phyloP scores from a whole-genome alignment of 2,888 invertebrate genomes.

The Latheticus oryzae region DNA sequence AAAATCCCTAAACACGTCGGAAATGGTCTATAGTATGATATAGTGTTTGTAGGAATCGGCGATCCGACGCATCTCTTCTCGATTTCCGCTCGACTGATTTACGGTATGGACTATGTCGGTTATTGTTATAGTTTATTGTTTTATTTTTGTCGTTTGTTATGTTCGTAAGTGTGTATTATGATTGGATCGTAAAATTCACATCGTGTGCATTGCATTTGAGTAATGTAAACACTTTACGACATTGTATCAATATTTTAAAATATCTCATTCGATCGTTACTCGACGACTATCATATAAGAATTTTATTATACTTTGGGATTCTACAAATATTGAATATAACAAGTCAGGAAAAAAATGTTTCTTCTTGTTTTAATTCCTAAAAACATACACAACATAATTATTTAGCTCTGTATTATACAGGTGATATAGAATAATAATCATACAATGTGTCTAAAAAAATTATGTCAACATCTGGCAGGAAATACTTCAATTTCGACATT shows the following conservation, averaged over 20 bases:
- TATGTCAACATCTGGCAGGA: too few species aligned
- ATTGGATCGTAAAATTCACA: slow-evolving; percentile 58
- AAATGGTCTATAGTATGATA: slow-evolving; percentile 42
- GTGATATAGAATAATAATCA: too few species aligned
- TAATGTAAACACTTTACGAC: slow-evolving; percentile 53
- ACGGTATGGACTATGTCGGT: slow-evolving; percentile 46
- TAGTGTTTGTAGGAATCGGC: slow-evolving; percentile 38
- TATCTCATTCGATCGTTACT: slow-evolving; percentile 32
- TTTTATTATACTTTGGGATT: too few species aligned
- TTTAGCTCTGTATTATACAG: too few species aligned
- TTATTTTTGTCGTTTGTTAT: slow-evolving; percentile 57
- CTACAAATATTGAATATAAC: too few species aligned
- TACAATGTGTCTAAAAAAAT: too few species aligned
- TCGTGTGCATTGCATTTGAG: slow-evolving; percentile 55
- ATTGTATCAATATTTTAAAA: slow-evolving; percentile 51
- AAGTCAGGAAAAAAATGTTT: too few species aligned
- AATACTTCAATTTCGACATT: too few species aligned
- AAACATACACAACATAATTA: too few species aligned
- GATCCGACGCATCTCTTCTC: slow-evolving; percentile 42
- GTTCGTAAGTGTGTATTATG: slow-evolving; percentile 56
- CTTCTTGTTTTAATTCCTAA: too few species aligned
- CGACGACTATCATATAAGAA: slow-evolving; percentile 25
- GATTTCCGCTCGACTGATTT: slow-evolving; percentile 48
- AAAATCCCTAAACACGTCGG: slow-evolving; percentile 42
- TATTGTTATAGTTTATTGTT: slow-evolving; percentile 55